Evolutionary conservation across 1,140 invertebrate species (phyloP).

Genomic region (Achroia grisella): DNA sequence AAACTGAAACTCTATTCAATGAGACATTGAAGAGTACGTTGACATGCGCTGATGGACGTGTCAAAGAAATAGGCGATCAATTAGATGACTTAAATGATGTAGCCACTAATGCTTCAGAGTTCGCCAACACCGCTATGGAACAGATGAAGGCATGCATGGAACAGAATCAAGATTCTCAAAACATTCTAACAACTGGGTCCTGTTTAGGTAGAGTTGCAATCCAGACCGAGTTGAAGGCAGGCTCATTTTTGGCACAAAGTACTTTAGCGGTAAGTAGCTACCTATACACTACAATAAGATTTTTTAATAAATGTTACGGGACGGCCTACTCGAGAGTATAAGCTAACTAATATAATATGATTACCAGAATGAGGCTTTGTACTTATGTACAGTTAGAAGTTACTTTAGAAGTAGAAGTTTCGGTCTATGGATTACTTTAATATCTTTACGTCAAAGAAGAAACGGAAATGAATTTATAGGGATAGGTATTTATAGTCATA

Average conservation of each 20-base stretch:
- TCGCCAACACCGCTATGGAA: constrained; percentile 20
- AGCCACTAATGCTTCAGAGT: constrained; percentile 5
- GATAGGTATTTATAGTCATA: too few relatives aligned
- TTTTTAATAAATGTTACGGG: too few relatives aligned
- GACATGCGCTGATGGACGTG: constrained; percentile 31
- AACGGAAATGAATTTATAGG: too few relatives aligned
- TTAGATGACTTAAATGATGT: constrained; percentile 16
- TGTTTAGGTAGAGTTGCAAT: constrained; percentile 39
- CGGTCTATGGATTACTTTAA: too few relatives aligned
- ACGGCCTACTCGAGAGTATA: too few relatives aligned
- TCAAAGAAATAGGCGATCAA: constrained; percentile 26
- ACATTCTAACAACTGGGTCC: constrained; percentile 22
- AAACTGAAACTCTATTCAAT: constrained; percentile 27
- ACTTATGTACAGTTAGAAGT: too few relatives aligned
- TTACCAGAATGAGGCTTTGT: too few relatives aligned
- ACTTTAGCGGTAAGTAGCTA: constrained; percentile 25
- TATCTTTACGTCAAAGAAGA: too few relatives aligned
- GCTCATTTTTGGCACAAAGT: constrained; percentile 30
- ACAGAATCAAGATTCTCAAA: constrained; percentile 8
- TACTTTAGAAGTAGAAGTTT: too few relatives aligned
- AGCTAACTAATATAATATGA: too few relatives aligned
- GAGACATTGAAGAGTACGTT: constrained; percentile 28
- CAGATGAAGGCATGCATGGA: constrained; percentile 33
- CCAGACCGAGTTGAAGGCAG: constrained; percentile 33
- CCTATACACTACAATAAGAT: too few relatives aligned